Conservation (phyloP, 2,888 invertebrate species). For the Minunthozetes semirufus region DNA sequence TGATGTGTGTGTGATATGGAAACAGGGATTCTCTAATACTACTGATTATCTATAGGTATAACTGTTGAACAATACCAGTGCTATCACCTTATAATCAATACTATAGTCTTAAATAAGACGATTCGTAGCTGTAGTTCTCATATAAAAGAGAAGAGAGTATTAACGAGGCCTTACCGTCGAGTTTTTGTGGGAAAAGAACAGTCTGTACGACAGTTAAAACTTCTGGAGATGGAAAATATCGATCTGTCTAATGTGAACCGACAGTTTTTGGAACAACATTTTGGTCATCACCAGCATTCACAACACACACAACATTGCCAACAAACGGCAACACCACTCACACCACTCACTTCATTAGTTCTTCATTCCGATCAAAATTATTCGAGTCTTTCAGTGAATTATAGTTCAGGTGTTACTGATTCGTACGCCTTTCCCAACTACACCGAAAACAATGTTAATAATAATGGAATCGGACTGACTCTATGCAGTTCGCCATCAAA, state of each 20-base stretch:
- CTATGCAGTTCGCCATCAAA: neutral
- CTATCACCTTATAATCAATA: neutral
- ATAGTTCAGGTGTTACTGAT: neutral
- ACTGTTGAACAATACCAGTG: constrained; percentile 21
- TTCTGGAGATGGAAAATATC: constrained; percentile 56
- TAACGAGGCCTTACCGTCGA: constrained; percentile 23
- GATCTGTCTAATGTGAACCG: constrained; percentile 63
- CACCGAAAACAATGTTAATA: neutral
- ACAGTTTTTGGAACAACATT: constrained; percentile 54
- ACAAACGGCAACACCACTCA: neutral
- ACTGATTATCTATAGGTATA: constrained; percentile 10
- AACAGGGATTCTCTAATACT: constrained; percentile 4
- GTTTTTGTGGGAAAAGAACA: constrained; percentile 18
- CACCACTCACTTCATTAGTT: constrained; percentile 32
- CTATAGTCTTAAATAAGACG: constrained; percentile 28
- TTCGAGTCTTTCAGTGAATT: neutral
- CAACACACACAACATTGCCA: constrained; percentile 15
- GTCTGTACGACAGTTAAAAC: constrained; percentile 24
- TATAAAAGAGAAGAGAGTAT: neutral
- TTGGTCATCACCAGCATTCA: constrained; percentile 30
- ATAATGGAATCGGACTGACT: constrained; percentile 19
- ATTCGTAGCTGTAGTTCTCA: constrained; percentile 16
- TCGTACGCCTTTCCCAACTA: neutral
- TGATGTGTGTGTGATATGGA: constrained; percentile 17
- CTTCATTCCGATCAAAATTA: constrained; percentile 43